phyloP scores from a whole-genome alignment of 2,113 vertebrate species.

The Triplophysa rosa region DNA sequence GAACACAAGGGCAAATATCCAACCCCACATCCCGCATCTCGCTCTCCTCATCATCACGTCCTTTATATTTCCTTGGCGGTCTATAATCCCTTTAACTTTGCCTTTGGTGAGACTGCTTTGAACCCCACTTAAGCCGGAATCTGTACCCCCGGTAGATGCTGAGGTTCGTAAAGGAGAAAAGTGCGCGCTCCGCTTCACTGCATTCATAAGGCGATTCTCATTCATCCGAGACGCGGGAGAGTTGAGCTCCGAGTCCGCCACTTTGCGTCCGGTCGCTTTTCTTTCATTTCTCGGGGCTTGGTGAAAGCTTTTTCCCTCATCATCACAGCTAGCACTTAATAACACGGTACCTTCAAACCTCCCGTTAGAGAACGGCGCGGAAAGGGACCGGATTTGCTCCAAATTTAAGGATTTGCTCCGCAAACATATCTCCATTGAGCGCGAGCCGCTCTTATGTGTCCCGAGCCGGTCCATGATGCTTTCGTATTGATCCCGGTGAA shows the following conservation, averaged over 20 bases:
- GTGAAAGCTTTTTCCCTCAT: neutral
- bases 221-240: constrained; percentile 29
- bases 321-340: neutral
- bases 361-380: neutral
- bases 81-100: constrained; percentile 24
- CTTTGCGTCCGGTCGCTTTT: constrained; percentile 17
- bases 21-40: constrained; percentile 56
- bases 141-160: constrained; percentile 6
- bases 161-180: constrained; percentile 4
- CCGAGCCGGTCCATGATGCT: constrained; percentile 17
- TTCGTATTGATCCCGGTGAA: constrained; percentile 28
- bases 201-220: constrained; percentile 11
- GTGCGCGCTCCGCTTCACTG: constrained; percentile 22
- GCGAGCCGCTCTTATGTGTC: constrained; percentile 20
- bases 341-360: neutral
- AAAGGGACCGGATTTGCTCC: neutral
- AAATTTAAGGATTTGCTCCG: neutral
- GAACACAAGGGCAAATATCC: constrained; percentile 76
- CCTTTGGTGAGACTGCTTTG: neutral
- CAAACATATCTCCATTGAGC: neutral
- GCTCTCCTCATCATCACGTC: constrained; percentile 1
- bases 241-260: constrained; percentile 16
- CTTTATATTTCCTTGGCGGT: constrained; percentile 1
- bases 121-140: neutral
- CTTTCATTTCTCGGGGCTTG: constrained; percentile 17